Conservation (phyloP, 2,888 invertebrate species). For the Folsomia candida region DNA sequence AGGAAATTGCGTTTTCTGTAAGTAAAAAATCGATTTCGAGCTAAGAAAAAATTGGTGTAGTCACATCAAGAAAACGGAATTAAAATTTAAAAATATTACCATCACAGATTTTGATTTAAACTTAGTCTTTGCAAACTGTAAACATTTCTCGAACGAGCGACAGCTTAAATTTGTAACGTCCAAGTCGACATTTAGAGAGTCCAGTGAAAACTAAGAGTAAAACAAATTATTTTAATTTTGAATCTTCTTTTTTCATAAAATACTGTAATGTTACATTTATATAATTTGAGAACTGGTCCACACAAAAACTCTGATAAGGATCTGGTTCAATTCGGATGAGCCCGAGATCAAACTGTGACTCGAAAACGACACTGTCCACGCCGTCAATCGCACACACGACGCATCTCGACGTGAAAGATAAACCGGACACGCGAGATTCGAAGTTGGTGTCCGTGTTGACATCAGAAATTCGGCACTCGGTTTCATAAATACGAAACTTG, state of each 20-base stretch:
- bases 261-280: slow-evolving; percentile 40
- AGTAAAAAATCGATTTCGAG: not conserved
- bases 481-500: slow-evolving; percentile 49
- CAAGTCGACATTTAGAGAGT: slow-evolving; percentile 45
- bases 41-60: slow-evolving; percentile 2
- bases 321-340: slow-evolving; percentile 50
- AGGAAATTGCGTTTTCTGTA: slow-evolving; percentile 26
- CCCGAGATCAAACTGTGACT: slow-evolving; percentile 49
- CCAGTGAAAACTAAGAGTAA: slow-evolving; percentile 39
- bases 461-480: slow-evolving; percentile 48
- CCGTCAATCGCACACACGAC: slow-evolving; percentile 38
- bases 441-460: slow-evolving; percentile 44
- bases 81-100: slow-evolving; percentile 27
- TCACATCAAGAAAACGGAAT: slow-evolving; percentile 2
- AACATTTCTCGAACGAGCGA: slow-evolving; percentile 44
- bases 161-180: slow-evolving; percentile 48
- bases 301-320: slow-evolving; percentile 46
- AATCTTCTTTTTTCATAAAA: not conserved
- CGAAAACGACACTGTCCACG: slow-evolving; percentile 44
- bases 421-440: slow-evolving; percentile 47
- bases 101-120: slow-evolving; percentile 45
- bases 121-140: slow-evolving; percentile 49
- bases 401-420: slow-evolving; percentile 49
- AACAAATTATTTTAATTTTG: slow-evolving; percentile 5
- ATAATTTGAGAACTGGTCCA: slow-evolving; percentile 50